Percentiles rank a stretch among this genome's conserved stretches.
These are phyloP conservation scores for Chrysemys picta DNA, from an alignment of 2,113 vertebrate genomes.

Conservation along the genomic window DNA sequence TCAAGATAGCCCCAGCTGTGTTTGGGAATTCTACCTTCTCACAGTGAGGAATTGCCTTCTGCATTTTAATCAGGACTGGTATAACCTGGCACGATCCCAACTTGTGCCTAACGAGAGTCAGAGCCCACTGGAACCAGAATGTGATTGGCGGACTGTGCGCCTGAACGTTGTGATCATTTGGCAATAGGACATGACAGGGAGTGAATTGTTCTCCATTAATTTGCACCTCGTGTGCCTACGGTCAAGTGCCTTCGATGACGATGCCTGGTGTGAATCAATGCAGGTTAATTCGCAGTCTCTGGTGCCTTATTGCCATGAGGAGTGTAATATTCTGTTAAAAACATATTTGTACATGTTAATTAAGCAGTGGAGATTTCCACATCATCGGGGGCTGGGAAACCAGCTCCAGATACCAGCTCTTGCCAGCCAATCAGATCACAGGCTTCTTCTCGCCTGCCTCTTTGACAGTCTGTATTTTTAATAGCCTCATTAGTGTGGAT, in stretches of 20 bases:
- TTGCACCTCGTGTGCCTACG: neutral
- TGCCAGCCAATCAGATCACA: fast-evolving
- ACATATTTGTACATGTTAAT: conserved; percentile 50
- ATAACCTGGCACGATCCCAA: neutral
- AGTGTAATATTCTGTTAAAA: neutral
- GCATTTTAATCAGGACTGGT: neutral
- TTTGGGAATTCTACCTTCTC: neutral
- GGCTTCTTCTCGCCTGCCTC: neutral
- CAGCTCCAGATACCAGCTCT: neutral
- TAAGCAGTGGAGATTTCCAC: neutral
- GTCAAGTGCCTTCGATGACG: neutral
- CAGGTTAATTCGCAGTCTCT: fast-evolving
- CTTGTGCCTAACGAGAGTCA: neutral
- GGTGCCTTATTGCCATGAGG: conserved; percentile 4
- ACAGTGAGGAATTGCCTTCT: neutral
- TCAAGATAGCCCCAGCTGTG: neutral
- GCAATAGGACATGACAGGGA: neutral
- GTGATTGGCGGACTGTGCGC: neutral
- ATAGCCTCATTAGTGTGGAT: conserved; percentile 49
- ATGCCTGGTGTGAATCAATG: neutral
- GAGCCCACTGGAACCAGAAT: neutral
- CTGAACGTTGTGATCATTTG: neutral
- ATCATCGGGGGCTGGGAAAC: neutral
- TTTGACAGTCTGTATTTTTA: conserved; percentile 40
- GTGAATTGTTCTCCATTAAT: neutral